Percentiles rank a stretch among this genome's conserved stretches.
Conservation (phyloP, 2,888 invertebrate species). For the Melinaea marsaeus region DNA sequence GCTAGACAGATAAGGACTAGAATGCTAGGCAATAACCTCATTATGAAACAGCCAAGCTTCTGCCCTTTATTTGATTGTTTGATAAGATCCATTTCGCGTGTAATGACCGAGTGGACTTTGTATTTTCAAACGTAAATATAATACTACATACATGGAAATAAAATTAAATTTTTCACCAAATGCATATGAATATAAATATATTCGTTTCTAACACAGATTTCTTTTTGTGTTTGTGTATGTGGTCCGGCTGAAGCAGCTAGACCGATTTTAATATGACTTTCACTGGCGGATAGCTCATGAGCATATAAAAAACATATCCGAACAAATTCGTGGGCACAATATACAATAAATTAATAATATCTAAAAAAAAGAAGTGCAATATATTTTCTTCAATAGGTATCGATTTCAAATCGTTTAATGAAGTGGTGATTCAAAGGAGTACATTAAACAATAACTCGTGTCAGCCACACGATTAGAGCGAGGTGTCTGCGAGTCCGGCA, state of each 20-base stretch:
- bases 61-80: conserved; percentile 56
- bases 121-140: conserved; percentile 32
- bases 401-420: conserved; percentile 18
- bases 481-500: conserved; percentile 45
- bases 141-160: too few species aligned
- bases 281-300: too few species aligned
- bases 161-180: too few species aligned
- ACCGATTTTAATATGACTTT: too few species aligned
- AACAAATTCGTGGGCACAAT: too few species aligned
- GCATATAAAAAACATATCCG: too few species aligned
- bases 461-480: conserved; percentile 23
- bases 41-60: conserved; percentile 70
- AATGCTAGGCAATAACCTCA: conserved; percentile 75
- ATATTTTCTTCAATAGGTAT: conserved; percentile 10
- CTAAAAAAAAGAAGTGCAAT: background rate
- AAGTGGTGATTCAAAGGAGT: conserved; percentile 19
- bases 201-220: too few species aligned
- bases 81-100: conserved; percentile 43
- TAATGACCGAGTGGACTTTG: conserved; percentile 33
- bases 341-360: too few species aligned
- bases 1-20: conserved; percentile 66
- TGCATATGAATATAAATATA: too few species aligned
- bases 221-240: too few species aligned
- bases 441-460: conserved; percentile 25
- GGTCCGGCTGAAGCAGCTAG: too few species aligned